Base-by-base conservation (phyloP, 2,888 invertebrate species). In the Tinea trinotella region DNA sequence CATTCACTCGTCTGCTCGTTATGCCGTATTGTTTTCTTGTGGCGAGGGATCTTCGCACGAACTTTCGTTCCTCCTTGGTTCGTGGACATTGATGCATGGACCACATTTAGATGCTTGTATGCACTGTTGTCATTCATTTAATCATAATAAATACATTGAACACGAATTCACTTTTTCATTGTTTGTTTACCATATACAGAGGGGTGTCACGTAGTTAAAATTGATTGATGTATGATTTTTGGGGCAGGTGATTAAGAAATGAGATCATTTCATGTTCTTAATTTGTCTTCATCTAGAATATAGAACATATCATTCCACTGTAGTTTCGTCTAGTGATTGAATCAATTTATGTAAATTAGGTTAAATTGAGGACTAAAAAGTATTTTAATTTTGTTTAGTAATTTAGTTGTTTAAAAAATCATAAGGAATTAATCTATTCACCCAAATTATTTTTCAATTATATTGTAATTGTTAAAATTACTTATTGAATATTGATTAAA, bases 71-170 rank as follows among this genome's bases (percentile, higher is more conserved):
- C 68, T 70, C 65, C 66, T 76, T 74, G 84, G 84, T 85, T 84
- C 84, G 84, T 85, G 79, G 83, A n/a, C 83, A 76, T 72, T 68
- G 65, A 76, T 78, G 84, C 84, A 85, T 84, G 84, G 69, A 76
- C 84, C 84, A 83, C 80, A 68, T 70, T n/a, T 85, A 84, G 83
- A 78, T 66, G 84, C 84, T 84, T 84, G 62, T 52, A 65, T 66
- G 76, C 83, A 82, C 83, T 80, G 65, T 60, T 64, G 72, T 71
- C 66, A 66, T 72, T 70, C 72, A 74, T 69, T n/a, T 64, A 66
- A 62, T 70, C 68, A 70, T 68, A 56, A 59, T 57, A 57, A 63
- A 61, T 62, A 63, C 54, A 40, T 40, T 7, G 59, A 56, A 54
- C 55, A 62, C 60, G 63, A 59, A 57, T 56, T 50, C 57, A 61